Evolutionary conservation across 2,113 vertebrate genomes (phyloP).

Genomic region (Dromiciops gliroides): DNA sequence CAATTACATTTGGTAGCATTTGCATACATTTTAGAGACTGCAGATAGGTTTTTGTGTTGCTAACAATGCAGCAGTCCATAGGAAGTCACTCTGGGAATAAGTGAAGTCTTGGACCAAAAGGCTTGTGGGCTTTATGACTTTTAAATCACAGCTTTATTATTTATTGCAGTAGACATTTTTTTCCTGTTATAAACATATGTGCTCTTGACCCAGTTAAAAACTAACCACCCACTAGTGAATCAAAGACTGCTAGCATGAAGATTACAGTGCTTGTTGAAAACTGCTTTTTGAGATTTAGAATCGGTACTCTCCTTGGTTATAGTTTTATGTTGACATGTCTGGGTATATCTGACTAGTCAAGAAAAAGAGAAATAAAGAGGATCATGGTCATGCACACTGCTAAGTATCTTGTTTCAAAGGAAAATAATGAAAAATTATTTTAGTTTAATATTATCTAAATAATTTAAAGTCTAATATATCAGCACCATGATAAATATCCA

Average conservation of each 20-base stretch:
- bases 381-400: not conserved
- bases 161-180: slow-evolving; percentile 53
- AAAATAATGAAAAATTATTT: not conserved
- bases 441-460: slow-evolving; percentile 39
- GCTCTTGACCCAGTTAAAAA: slow-evolving; percentile 60
- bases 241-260: slow-evolving; percentile 51
- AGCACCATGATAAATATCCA: not conserved
- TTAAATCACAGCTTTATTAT: slow-evolving; percentile 42
- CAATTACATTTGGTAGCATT: slow-evolving; percentile 48
- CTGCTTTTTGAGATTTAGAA: slow-evolving; percentile 38
- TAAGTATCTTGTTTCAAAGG: not conserved
- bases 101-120: slow-evolving; percentile 35
- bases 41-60: slow-evolving; percentile 62
- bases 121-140: slow-evolving; percentile 24
- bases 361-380: not conserved
- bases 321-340: not conserved
- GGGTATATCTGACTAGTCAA: not conserved
- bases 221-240: slow-evolving; percentile 22
- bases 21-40: slow-evolving; percentile 30
- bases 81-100: slow-evolving; percentile 41
- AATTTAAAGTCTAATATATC: not conserved
- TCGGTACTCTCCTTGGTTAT: not conserved
- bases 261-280: slow-evolving; percentile 52
- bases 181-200: slow-evolving; percentile 63
- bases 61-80: not conserved